Conservation (phyloP, 2,113 vertebrate genomes). For the Tragelaphus imberbis region DNA sequence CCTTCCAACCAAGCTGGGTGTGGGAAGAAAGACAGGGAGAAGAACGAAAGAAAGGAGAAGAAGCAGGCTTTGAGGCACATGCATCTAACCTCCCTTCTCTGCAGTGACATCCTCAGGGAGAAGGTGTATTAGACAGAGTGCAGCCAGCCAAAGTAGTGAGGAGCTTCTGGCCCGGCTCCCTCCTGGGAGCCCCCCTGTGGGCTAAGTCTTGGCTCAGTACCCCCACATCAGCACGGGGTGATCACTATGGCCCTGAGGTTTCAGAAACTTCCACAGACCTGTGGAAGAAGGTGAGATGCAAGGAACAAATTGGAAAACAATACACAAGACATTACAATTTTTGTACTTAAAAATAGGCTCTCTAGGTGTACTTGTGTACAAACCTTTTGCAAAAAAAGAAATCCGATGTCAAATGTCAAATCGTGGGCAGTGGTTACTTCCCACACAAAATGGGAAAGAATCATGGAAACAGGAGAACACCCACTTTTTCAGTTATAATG, state of each 20-base stretch:
- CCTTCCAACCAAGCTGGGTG: background rate
- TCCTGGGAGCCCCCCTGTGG: accelerated
- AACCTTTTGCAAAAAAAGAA: background rate
- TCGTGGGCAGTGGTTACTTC: background rate
- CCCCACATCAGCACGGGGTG: background rate
- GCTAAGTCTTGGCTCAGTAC: background rate
- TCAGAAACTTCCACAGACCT: background rate
- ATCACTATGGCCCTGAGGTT: background rate
- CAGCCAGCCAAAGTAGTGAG: background rate
- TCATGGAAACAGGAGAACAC: background rate
- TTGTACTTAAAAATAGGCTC: background rate
- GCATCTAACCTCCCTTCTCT: background rate
- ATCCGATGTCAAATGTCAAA: background rate
- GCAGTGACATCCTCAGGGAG: background rate
- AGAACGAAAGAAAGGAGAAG: background rate
- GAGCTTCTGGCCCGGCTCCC: accelerated
- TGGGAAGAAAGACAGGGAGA: background rate
- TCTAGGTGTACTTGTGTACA: background rate
- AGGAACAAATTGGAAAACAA: background rate
- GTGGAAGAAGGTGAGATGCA: background rate
- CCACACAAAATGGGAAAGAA: background rate
- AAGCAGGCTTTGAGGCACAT: accelerated
- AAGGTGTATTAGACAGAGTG: background rate
- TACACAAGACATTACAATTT: background rate
- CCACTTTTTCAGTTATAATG: background rate